A percentile compares a stretch with the other conserved stretches of the same genome.
Conservation (phyloP, 2,113 vertebrate species). For the Thunnus maccoyii region DNA sequence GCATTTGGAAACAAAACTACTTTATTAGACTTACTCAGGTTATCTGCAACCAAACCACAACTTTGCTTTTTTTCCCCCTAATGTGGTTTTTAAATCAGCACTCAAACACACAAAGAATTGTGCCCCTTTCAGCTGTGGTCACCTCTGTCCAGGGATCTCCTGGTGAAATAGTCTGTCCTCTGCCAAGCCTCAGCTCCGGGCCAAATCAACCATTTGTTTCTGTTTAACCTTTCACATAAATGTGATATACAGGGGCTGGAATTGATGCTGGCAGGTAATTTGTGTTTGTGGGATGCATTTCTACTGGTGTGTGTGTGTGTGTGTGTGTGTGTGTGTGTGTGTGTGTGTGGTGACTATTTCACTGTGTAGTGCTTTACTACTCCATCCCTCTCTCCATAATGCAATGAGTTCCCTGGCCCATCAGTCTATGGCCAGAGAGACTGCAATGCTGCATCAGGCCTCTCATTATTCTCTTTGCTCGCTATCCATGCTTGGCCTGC, state of each 20-base stretch:
- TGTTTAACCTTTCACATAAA: constrained; percentile 73
- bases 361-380: constrained; percentile 25
- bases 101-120: not conserved
- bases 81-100: constrained; percentile 13
- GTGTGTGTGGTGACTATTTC: constrained; percentile 15
- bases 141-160: constrained; percentile 40
- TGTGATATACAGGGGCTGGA: constrained; percentile 49
- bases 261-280: constrained; percentile 65
- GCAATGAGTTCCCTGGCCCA: constrained; percentile 56
- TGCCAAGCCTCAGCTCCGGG: constrained; percentile 19
- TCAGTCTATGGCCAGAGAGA: constrained; percentile 56
- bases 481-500: constrained; percentile 21
- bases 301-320: constrained; percentile 19
- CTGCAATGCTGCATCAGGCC: constrained; percentile 56
- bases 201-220: constrained; percentile 67
- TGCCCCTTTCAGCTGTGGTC: constrained; percentile 2
- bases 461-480: constrained; percentile 57
- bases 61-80: not conserved
- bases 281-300: constrained; percentile 59
- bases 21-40: not conserved
- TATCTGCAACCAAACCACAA: constrained; percentile 17
- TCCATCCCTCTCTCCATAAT: constrained; percentile 54
- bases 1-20: constrained; percentile 11
- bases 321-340: constrained; percentile 38
- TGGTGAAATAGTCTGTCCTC: constrained; percentile 14